Base-by-base conservation (phyloP, 2,888 invertebrate genomes). In the Sarcophaga variegata region DNA sequence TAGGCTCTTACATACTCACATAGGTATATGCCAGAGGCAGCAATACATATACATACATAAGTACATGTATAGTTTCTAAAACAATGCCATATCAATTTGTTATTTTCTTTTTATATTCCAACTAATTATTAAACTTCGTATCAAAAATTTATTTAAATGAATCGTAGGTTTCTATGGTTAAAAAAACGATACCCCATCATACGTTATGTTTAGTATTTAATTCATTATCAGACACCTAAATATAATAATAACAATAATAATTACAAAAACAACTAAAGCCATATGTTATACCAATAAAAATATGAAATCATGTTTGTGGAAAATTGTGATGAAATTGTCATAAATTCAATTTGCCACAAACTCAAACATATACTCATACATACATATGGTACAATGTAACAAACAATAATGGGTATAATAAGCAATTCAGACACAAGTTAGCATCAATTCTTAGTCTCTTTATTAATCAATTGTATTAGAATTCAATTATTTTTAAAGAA, bases 341-440 rank as follows among this genome's bases (percentile, higher is more conserved):
- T 82, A 82, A 82, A 86, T 80, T 82, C 71, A 82, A 86, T 82
- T 79, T 82, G 67, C 74, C 86, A 86, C 62, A 79, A 82, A 76
- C 72, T 75, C 59, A 22, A 22, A 22, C 1, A 22, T 22, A 22
- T 69, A 78, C 45, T 70, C 69, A 78, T 59, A 59, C 20, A 5
- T 10, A 11, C 10, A 64, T 20, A 37, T 1, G 20, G 0, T 12
- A 63, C 37, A 45, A 2, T 64, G 54, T 22, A 45, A 17, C 70
- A 4, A 0, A 20, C 22, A 63, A 64, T 71, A 54, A 54, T 1
- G 54, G 17, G 0, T 0, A 54, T 17, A 54, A 17, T 14, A 54
- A 37, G 3, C 10, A 37, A 37, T 37, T 37, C 37, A 10, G 10
- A 10, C 37, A 2, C 2, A 37, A 22, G 1, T 37, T 37, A 8